phyloP scores from a whole-genome alignment of 92 coral and sea anemone species.

The Palythoa caribaeorum region DNA sequence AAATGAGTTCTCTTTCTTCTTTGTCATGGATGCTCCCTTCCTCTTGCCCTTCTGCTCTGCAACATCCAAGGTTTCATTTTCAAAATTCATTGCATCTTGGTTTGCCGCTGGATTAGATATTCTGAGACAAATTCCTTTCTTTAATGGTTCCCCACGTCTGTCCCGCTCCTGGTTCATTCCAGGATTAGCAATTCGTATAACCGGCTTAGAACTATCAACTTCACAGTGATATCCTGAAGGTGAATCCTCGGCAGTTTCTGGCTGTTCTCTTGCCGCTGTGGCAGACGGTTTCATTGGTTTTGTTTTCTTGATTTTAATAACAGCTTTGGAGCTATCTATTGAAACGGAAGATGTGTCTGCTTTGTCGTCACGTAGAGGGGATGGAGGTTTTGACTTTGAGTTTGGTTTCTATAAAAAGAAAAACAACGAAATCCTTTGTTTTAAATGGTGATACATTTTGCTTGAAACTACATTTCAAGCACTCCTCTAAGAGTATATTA shows the following conservation, averaged over 20 bases:
- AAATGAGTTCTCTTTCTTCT: conserved; percentile 62
- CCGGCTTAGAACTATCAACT: conserved; percentile 77
- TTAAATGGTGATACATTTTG: no score
- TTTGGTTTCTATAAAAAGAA: conserved; percentile 68
- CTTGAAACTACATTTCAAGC: background rate
- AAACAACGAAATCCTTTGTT: background rate
- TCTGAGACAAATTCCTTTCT: conserved; percentile 44
- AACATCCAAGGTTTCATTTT: background rate
- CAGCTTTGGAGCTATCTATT: conserved; percentile 75
- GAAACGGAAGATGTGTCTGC: conserved; percentile 52
- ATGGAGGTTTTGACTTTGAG: conserved; percentile 62
- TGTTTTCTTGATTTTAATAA: conserved; percentile 88
- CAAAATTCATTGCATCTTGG: conserved; percentile 27
- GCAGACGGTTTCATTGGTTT: conserved; percentile 58
- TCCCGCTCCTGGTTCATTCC: conserved; percentile 50
- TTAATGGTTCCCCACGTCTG: conserved; percentile 58
- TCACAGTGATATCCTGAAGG: conserved; percentile 67
- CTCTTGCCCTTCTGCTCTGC: conserved; percentile 31
- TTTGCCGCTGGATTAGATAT: conserved; percentile 39
- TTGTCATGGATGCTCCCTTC: conserved; percentile 14
- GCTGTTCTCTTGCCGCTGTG: conserved; percentile 53
- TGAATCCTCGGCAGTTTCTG: conserved; percentile 47
- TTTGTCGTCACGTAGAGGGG: conserved; percentile 76
- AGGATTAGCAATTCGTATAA: conserved; percentile 78
- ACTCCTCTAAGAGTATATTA: background rate